Evolutionary conservation across 2,797 vertebrate genomes (phyloP).

Genomic region (Halcyon badia): DNA sequence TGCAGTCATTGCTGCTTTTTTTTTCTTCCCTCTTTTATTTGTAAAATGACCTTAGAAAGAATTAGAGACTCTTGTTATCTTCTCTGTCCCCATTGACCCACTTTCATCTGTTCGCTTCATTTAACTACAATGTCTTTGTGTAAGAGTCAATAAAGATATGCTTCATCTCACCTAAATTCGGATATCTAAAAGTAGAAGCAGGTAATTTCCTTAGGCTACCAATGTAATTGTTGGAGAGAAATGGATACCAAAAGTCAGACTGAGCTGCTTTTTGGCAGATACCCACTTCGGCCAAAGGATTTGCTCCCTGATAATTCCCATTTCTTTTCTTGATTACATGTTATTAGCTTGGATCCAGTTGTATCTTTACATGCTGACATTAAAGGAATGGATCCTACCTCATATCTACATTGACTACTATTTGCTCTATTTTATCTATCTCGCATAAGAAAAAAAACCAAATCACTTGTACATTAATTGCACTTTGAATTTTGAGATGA

Average conservation of each 20-base stretch:
- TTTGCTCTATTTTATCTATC: not conserved
- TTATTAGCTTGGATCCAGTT: not conserved
- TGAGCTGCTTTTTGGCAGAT: not conserved
- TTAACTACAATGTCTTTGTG: constrained; percentile 10
- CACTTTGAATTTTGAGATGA: not conserved
- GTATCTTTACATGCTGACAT: not conserved
- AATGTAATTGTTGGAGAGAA: not conserved
- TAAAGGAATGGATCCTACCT: not conserved
- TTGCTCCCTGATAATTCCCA: not conserved
- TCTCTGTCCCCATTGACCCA: not conserved
- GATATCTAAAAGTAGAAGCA: not conserved
- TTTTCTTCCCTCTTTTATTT: not conserved
- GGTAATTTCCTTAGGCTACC: not conserved
- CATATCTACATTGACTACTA: not conserved
- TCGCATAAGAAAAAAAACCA: not conserved
- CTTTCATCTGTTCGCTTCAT: not conserved
- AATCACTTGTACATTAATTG: not conserved
- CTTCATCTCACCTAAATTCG: constrained; percentile 41
- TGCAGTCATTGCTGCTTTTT: not conserved
- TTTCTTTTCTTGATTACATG: not conserved
- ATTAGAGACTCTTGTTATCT: not conserved
- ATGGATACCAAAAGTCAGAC: not conserved
- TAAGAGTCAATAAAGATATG: constrained; percentile 20
- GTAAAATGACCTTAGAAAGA: not conserved
- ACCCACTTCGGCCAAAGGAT: not conserved